Evolutionary conservation across 2,888 invertebrate species (phyloP).

Genomic region (Amblyjoppa fuscipennis): DNA sequence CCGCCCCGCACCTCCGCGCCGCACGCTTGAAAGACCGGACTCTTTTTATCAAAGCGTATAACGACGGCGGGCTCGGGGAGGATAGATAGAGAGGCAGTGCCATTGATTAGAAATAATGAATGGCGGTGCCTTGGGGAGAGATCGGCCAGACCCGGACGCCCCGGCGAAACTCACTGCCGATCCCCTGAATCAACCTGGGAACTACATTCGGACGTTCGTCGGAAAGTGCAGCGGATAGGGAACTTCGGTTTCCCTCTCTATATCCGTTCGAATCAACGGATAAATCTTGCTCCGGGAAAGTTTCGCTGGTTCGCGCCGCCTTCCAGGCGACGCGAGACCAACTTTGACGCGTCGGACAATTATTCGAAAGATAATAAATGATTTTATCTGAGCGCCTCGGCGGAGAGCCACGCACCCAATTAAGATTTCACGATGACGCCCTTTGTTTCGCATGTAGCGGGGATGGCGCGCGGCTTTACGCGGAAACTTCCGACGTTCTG

Average conservation of each 20-base stretch:
- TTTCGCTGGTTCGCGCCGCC: neutral
- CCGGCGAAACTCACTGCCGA: conserved; percentile 42
- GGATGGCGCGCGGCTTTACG: neutral
- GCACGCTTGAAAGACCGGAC: conserved; percentile 55
- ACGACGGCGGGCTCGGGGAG: conserved; percentile 36
- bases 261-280: conserved; percentile 48
- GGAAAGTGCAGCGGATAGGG: conserved; percentile 19
- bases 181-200: conserved; percentile 51
- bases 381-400: neutral
- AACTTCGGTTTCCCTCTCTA: conserved; percentile 19
- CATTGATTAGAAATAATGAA: conserved; percentile 72
- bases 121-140: conserved; percentile 41
- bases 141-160: conserved; percentile 46
- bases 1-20: conserved; percentile 18
- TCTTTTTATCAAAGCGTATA: conserved; percentile 62
- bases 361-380: conserved; percentile 32
- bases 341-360: conserved; percentile 20
- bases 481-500: neutral
- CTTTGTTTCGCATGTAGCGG: neutral
- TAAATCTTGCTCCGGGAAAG: conserved; percentile 58
- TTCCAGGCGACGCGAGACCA: neutral
- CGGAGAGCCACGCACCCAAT: neutral
- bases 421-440: neutral
- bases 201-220: conserved; percentile 56
- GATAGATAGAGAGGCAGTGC: conserved; percentile 55